Evolutionary conservation across 2,113 vertebrate species (phyloP), one percentile per base, ranked within the genome.

Genomic region (Mormoops blainvillei): DNA sequence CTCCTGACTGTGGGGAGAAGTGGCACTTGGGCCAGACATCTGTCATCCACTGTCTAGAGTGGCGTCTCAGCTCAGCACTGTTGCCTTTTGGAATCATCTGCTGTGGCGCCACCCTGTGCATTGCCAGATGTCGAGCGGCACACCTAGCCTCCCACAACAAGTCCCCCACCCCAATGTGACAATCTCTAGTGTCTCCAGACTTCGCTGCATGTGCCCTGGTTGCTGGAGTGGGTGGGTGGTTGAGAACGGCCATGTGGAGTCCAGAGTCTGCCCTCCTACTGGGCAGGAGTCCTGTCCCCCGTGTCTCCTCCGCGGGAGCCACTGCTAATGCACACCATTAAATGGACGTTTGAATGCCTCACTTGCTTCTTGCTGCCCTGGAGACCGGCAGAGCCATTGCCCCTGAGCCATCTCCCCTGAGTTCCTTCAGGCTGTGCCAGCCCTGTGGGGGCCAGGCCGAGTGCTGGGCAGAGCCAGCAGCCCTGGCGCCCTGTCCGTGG

Each of bases 21-120:
- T 16, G 26, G 38, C 58, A 14, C 1, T 0, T 9, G 38, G 38
- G 31, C 73, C 91, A 28, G 31, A 65, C 73, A 33, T 67, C 16
- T 26, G 63, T 31, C 71, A 28, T 26, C 6, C 9, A 1, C 24
- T 2, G 6, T 36, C 67, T 50, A 3, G 28, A 41, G n/a, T 1
- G 1, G 41, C 28, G 78, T 31, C 52, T 89, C 38, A 13, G 50
- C 33, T 10, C 20, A 2, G 48, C 63, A 22, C 31, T 4, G 0
- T 33, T 81, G 54, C 74, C 19, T 0, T 16, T 26, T 2, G 7
- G 38, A 10, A 22, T 18, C 0, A 2, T 58, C 41, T 48, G 65
- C 43, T 1, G 9, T n/a, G 41, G 33, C 45, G 10, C 24, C 9
- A 0, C 18, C 24, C 36, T 6, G 0, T n/a, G 31, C 20, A 0